Conservation (phyloP, 2,113 vertebrate species). For the Odobenus rosmarus region DNA sequence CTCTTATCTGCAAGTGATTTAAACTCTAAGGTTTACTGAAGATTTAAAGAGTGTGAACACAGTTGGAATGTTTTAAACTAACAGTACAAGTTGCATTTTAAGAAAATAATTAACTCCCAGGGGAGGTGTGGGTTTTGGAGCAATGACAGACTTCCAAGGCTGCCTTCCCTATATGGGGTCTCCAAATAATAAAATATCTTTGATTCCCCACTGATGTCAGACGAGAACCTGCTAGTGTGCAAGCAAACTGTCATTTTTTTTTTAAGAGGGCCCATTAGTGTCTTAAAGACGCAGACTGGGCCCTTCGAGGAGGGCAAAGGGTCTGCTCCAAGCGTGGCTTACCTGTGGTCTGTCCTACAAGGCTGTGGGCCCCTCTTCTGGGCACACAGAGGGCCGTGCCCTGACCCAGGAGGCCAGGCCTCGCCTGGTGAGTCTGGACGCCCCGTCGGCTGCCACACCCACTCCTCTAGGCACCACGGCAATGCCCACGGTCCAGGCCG, state of each 20-base stretch:
- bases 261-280: constrained; percentile 82
- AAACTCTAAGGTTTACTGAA: constrained; percentile 89
- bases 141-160: constrained; percentile 90
- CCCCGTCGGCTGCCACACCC: rapidly evolving
- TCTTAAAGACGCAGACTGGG: constrained; percentile 85
- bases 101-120: constrained; percentile 95
- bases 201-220: constrained; percentile 91
- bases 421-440: background rate
- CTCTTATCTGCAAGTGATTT: constrained; percentile 93
- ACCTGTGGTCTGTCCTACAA: rapidly evolving
- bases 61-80: constrained; percentile 95
- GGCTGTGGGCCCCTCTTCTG: background rate
- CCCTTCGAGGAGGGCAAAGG: constrained; percentile 61
- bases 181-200: constrained; percentile 94
- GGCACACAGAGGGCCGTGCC: rapidly evolving
- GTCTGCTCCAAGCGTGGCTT: background rate
- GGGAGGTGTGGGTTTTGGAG: constrained; percentile 90
- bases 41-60: constrained; percentile 97
- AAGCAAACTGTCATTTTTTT: constrained; percentile 85
- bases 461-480: rapidly evolving
- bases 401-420: rapidly evolving
- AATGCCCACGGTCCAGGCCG: rapidly evolving
- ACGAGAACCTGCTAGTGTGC: constrained; percentile 94
- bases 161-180: constrained; percentile 91
- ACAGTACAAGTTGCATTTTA: constrained; percentile 91